phyloP scores from a whole-genome alignment of 2,113 vertebrate species.

The Galeopterus variegatus region DNA sequence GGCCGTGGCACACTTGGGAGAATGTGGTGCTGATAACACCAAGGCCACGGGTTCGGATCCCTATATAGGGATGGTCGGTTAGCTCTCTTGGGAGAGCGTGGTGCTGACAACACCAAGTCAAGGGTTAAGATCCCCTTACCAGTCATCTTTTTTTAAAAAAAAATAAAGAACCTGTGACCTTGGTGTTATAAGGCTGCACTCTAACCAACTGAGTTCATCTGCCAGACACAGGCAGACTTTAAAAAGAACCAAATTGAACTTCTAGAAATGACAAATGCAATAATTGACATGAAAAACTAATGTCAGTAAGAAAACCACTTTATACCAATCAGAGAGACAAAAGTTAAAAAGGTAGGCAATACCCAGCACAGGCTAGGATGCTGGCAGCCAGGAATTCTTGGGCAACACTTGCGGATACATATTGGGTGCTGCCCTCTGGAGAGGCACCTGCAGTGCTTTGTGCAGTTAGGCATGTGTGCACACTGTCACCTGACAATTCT shows the following conservation, averaged over 20 bases:
- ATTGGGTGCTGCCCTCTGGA: background rate
- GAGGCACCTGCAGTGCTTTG: background rate
- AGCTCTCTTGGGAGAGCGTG: too few species aligned
- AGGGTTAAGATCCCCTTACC: too few species aligned
- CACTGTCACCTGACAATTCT: background rate
- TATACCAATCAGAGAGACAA: background rate
- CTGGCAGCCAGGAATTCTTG: background rate
- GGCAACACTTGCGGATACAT: background rate
- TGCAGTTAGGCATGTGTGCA: fast-evolving
- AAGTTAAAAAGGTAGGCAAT: background rate
- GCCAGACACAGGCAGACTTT: background rate
- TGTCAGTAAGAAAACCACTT: background rate
- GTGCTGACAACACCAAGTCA: too few species aligned
- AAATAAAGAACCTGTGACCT: too few species aligned
- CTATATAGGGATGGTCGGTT: too few species aligned
- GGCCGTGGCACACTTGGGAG: too few species aligned
- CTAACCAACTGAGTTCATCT: too few species aligned
- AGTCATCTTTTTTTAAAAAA: too few species aligned
- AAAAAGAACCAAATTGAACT: background rate
- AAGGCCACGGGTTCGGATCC: too few species aligned
- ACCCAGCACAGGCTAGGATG: background rate
- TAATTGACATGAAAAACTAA: constrained; percentile 3
- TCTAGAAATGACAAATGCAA: background rate
- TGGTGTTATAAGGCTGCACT: too few species aligned
- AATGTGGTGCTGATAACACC: too few species aligned